phyloP scores from a whole-genome alignment of 2,113 vertebrate genomes.

The Megaptera novaeangliae region DNA sequence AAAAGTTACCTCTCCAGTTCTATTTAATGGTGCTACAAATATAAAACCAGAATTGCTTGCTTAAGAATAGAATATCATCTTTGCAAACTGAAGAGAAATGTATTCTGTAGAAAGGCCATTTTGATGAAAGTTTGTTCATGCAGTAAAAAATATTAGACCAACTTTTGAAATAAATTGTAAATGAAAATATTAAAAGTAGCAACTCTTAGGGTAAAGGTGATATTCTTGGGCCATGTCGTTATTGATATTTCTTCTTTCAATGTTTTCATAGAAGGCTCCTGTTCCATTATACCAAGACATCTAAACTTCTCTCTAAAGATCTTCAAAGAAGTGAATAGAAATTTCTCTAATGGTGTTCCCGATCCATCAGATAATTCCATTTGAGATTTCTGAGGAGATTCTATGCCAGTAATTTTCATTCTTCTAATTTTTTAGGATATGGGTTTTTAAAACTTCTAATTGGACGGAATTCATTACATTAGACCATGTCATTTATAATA shows the following conservation, averaged over 20 bases:
- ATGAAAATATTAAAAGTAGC: neutral
- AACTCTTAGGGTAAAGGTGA: neutral
- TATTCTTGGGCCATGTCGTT: neutral
- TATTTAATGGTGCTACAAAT: constrained; percentile 51
- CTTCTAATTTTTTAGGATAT: neutral
- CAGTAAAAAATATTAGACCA: neutral
- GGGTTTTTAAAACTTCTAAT: neutral
- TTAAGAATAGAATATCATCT: neutral
- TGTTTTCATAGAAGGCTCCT: neutral
- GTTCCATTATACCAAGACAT: neutral
- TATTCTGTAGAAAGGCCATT: neutral
- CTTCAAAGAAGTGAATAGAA: neutral
- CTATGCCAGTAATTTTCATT: neutral
- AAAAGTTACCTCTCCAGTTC: neutral
- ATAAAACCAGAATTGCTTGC: neutral
- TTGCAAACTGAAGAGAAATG: constrained; percentile 25
- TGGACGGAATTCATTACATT: neutral
- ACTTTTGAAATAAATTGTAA: neutral
- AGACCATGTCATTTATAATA: neutral
- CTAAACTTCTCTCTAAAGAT: neutral
- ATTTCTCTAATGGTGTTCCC: neutral
- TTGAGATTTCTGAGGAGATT: neutral
- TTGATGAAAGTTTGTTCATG: neutral
- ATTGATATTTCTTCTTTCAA: neutral
- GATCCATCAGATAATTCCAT: neutral